A percentile compares a stretch with the other conserved stretches of the same genome.
These are phyloP conservation scores for Tribolium madens DNA, from an alignment of 1,140 invertebrate species.

Conservation along the genomic window DNA sequence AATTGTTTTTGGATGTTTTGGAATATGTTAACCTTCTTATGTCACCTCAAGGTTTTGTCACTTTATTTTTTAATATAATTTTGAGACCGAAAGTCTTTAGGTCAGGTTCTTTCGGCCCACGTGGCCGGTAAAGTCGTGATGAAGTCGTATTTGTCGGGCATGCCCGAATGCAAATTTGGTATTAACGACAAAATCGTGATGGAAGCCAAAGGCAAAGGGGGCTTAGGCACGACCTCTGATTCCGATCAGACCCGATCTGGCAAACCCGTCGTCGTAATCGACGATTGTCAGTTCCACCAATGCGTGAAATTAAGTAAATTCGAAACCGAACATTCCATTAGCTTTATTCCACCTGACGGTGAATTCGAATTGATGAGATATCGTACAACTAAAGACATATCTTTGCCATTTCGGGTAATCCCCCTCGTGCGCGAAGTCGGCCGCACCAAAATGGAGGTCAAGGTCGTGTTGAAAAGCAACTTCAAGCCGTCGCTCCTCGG, in stretches of 20 bases:
- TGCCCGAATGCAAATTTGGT: conserved; percentile 99
- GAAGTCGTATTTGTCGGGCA: conserved; percentile 99
- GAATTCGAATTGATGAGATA: conserved; percentile 99
- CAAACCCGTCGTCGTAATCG: conserved; percentile 98
- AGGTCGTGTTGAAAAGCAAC: conserved; percentile 99
- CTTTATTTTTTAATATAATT: neutral
- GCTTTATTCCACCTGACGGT: conserved; percentile 99
- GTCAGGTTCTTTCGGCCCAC: conserved; percentile 98
- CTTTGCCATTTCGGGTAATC: conserved; percentile 98
- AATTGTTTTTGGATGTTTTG: conserved; percentile 98
- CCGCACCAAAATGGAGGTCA: conserved; percentile 99
- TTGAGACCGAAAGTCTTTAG: conserved; percentile 68
- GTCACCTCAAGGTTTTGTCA: conserved; percentile 91
- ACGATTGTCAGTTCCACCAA: conserved; percentile 99
- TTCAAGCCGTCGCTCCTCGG: conserved; percentile 98
- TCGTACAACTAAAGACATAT: conserved; percentile 99
- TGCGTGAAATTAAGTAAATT: conserved; percentile 99
- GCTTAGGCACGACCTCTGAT: conserved; percentile 78
- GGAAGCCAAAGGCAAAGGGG: conserved; percentile 92
- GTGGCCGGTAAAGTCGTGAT: conserved; percentile 99
- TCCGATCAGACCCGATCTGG: conserved; percentile 87
- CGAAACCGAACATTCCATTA: conserved; percentile 99
- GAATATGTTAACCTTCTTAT: conserved; percentile 99
- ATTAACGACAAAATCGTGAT: conserved; percentile 99
- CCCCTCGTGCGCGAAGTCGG: conserved; percentile 98